Base-by-base conservation (phyloP, 1,140 invertebrate genomes). In the Andricus grossulariae region DNA sequence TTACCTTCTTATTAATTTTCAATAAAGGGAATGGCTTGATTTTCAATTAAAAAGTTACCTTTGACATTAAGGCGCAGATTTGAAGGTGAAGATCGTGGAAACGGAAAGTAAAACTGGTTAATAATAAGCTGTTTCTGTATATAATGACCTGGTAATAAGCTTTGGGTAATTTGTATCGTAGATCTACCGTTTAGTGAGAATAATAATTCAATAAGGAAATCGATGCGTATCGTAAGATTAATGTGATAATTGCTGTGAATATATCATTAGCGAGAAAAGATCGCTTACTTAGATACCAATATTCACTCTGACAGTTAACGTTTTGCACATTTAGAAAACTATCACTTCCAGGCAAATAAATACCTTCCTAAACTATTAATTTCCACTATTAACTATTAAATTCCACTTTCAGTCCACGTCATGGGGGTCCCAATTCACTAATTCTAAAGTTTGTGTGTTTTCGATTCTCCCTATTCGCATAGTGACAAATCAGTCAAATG, bases 191-290 rank as follows among this genome's bases (percentile, higher is more conserved):
- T 66, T 66, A 66, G 57, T 66, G 25, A 21, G 21, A 16, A 66
- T 66, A 66, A 66, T 66, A 66, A 66, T 66, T 66, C 21, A 66
- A 66, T 66, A 66, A 66, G 57, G 57, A 66, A 66, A 66, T 66
- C 57, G 57, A 66, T 66, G 57, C 57, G 57, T 66, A 66, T 66
- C 57, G 57, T 32, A 66, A 39, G 57, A 39, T 66, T 66, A 66
- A 66, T 66, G 57, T 66, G 25, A 66, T 66, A 66, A 66, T 66
- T 66, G 57, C 57, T 66, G 57, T 66, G 25, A 66, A 66, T 66
- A 66, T 66, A 66, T 66, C 57, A 66, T 66, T 66, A 66, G 57
- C 16, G 57, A 4, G 57, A 66, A 66, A 66, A 66, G 57, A 66
- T 66, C 57, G 25, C 25, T 66, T 66, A 66, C 25, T 66, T 66